Base-by-base conservation (phyloP, 1,140 invertebrate species). In the Spodoptera frugiperda region DNA sequence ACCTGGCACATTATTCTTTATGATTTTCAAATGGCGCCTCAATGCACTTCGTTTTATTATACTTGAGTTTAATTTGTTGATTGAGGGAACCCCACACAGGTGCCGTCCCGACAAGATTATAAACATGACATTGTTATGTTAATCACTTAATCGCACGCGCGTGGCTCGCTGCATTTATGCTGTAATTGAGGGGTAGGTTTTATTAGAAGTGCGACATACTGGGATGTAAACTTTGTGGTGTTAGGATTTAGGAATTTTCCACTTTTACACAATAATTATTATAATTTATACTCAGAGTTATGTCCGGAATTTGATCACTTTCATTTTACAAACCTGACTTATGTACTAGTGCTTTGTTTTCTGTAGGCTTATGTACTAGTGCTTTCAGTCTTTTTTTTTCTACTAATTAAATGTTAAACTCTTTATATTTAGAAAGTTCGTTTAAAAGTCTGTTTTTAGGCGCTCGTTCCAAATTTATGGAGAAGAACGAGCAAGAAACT, bases 71-170 rank as follows among this genome's bases (percentile, higher is more conserved):
- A 21, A 48, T 48, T 48, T 48, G 63, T 48, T 63, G 49, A 67
- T 67, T 48, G 63, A 49, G 46, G 39, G 33, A 67, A 67, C 49
- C 25, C 49, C 44, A 48, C 44, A 49, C 11, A 67, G 44, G 44
- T 48, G 12, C 17, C 63, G 17, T 67, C 21, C 12, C 12, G 14
- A 48, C 46, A 46, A 25, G 63, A 44, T 19, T 67, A 48, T 67
- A 25, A 67, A 67, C 63, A 49, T 67, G 19, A 49, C 49, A 67
- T 67, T 21, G 39, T 67, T 25, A 67, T 14, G 44, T 67, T 25
- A 67, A 67, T 49, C 63, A 17, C 63, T 67, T 67, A 67, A 67
- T 67, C 44, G 39, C 63, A 5, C 44, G 63, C 49, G 39, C 44
- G 63, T 67, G 39, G 3, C 2, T 25, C 8, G 39, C 17, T 67